Percentiles rank a stretch among this genome's conserved stretches.
Conservation (phyloP, 2,888 invertebrate species). For the Cyclophora albipunctata region DNA sequence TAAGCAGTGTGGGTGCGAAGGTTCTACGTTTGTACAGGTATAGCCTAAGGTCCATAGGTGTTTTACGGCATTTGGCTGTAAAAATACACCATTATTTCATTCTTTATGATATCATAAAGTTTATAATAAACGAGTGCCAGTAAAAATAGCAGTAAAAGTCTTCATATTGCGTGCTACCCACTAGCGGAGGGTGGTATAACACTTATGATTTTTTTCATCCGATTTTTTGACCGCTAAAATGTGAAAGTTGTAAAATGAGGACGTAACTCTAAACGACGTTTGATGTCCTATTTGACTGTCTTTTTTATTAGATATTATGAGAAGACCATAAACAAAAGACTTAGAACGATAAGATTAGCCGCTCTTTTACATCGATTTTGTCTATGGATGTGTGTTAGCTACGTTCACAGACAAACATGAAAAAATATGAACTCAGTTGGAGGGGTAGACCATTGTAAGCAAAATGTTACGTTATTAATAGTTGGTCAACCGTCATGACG, state of each 20-base stretch:
- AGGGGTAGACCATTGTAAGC: too few relatives aligned
- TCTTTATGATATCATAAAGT: conserved; percentile 66
- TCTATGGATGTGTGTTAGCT: too few relatives aligned
- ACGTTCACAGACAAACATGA: too few relatives aligned
- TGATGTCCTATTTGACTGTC: conserved; percentile 1
- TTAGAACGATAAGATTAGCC: too few relatives aligned
- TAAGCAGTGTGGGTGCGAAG: too few relatives aligned
- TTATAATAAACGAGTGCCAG: conserved; percentile 65
- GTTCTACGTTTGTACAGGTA: too few relatives aligned
- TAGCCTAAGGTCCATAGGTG: conserved; percentile 38
- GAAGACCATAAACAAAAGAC: too few relatives aligned
- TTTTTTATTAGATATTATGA: too few relatives aligned
- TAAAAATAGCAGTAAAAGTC: conserved; percentile 52
- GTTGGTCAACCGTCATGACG: too few relatives aligned
- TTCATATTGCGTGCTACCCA: conserved; percentile 49
- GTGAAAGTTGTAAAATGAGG: conserved; percentile 3
- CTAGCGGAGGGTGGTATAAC: conserved; percentile 23
- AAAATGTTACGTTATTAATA: too few relatives aligned
- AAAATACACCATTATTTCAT: conserved; percentile 67
- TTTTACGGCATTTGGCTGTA: conserved; percentile 65
- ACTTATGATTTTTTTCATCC: conserved; percentile 32
- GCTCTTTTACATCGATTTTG: too few relatives aligned
- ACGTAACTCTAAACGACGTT: background rate
- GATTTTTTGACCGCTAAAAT: conserved; percentile 18
- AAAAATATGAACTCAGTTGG: too few relatives aligned